Conservation (phyloP, 2,888 invertebrate genomes). For the Sialis lutaria region DNA sequence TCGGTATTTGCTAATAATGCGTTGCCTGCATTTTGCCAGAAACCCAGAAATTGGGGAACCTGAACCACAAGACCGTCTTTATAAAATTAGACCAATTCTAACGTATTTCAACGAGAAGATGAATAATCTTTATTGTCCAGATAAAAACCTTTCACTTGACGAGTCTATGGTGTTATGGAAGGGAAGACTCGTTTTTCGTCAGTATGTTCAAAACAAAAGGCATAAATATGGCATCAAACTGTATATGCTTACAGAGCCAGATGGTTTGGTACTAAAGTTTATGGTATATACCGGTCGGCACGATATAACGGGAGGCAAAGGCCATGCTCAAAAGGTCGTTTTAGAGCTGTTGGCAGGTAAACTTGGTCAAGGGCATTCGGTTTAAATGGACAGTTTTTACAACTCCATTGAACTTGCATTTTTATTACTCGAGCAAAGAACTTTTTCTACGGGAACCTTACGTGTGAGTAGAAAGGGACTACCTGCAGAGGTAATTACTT, state of each 20-base stretch:
- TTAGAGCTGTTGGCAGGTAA: constrained; percentile 10
- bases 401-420: not conserved
- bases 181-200: not conserved
- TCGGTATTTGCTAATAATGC: too few species aligned
- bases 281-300: constrained; percentile 8
- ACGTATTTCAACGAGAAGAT: not conserved
- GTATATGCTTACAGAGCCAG: constrained; percentile 18
- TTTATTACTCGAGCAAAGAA: not conserved
- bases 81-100: not conserved
- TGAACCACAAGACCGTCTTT: too few species aligned
- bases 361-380: constrained; percentile 4
- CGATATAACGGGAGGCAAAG: constrained; percentile 6
- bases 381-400: not conserved
- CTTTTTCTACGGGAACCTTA: not conserved
- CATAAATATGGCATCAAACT: constrained; percentile 11
- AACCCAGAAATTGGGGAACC: too few species aligned
- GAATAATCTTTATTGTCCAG: not conserved
- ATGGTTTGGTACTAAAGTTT: constrained; percentile 15
- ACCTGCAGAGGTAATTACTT: constrained; percentile 3
- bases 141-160: not conserved
- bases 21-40: too few species aligned
- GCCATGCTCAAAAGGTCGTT: constrained; percentile 11
- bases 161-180: not conserved
- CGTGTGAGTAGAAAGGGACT: not conserved
- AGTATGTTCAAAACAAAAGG: not conserved